These are phyloP conservation scores for Haplochromis burtoni DNA, from an alignment of 2,113 vertebrate genomes.

Conservation along the genomic window DNA sequence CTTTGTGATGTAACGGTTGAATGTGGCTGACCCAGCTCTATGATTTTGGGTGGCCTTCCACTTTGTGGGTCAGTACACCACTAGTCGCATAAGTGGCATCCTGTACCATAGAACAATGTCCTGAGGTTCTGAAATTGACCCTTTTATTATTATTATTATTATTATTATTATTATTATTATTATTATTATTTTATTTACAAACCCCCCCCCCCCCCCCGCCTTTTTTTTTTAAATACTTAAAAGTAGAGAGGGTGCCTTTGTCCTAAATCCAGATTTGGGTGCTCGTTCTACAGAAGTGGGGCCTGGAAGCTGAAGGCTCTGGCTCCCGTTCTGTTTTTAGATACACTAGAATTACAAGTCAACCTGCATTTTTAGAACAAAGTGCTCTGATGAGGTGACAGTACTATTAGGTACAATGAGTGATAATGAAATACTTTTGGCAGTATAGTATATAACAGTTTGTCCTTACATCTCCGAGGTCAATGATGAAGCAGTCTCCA, in stretches of 20 bases:
- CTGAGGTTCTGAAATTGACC: not conserved
- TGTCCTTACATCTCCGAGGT: conserved; percentile 79
- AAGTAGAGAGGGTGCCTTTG: not conserved
- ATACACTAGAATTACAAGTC: not conserved
- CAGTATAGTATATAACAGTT: not conserved
- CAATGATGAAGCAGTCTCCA: conserved; percentile 91
- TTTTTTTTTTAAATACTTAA: not conserved
- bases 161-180: too few species aligned
- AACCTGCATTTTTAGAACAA: not conserved
- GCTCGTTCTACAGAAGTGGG: not conserved
- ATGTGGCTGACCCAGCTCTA: not conserved
- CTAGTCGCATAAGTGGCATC: not conserved
- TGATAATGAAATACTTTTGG: not conserved
- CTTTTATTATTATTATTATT: too few species aligned
- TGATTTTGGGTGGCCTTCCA: rapidly evolving
- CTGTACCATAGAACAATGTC: not conserved
- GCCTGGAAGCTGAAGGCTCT: not conserved
- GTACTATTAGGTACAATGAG: rapidly evolving
- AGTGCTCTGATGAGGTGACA: not conserved
- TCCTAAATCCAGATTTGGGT: not conserved
- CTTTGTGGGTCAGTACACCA: not conserved
- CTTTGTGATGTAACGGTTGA: not conserved
- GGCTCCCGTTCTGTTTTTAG: not conserved
- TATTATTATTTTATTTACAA: too few species aligned
- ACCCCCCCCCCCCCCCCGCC: rapidly evolving